A percentile compares a stretch with the other conserved stretches of the same genome.
phyloP scores from a whole-genome alignment of 2,797 vertebrate species.

The Sparus aurata region DNA sequence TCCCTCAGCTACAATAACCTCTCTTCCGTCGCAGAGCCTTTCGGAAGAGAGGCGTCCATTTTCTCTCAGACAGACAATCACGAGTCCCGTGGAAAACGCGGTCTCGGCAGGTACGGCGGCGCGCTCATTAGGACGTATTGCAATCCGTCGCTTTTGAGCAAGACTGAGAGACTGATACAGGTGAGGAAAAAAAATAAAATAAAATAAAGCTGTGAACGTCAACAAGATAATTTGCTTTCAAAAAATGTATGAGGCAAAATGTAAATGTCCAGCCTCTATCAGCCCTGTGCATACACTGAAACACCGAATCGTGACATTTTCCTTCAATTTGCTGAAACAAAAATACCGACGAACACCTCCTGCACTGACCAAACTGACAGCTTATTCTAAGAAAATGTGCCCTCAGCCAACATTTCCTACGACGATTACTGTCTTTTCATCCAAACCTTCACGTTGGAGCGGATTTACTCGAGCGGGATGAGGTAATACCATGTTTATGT shows the following conservation, averaged over 20 bases:
- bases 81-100: slow-evolving; percentile 41
- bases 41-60: slow-evolving; percentile 55
- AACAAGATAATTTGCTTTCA: slow-evolving; percentile 55
- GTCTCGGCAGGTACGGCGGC: slow-evolving; percentile 38
- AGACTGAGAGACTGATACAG: slow-evolving; percentile 52
- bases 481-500: slow-evolving; percentile 36
- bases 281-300: slow-evolving; percentile 1
- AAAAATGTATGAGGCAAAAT: slow-evolving; percentile 30
- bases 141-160: slow-evolving; percentile 47
- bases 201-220: slow-evolving; percentile 23
- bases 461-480: slow-evolving; percentile 32
- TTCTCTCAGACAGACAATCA: slow-evolving; percentile 62
- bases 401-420: neutral
- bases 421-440: slow-evolving; percentile 20
- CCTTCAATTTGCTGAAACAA: slow-evolving; percentile 21
- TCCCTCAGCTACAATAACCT: slow-evolving; percentile 48
- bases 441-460: neutral
- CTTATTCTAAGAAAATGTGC: slow-evolving; percentile 20
- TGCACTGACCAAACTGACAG: slow-evolving; percentile 24
- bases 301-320: slow-evolving; percentile 20
- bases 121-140: slow-evolving; percentile 57
- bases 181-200: slow-evolving; percentile 33
- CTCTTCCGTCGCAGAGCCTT: slow-evolving; percentile 33
- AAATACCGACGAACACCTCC: slow-evolving; percentile 24
- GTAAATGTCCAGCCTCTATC: slow-evolving; percentile 23